Evolutionary conservation across 1,140 invertebrate genomes (phyloP).

Genomic region (Trissolcus basalis): DNA sequence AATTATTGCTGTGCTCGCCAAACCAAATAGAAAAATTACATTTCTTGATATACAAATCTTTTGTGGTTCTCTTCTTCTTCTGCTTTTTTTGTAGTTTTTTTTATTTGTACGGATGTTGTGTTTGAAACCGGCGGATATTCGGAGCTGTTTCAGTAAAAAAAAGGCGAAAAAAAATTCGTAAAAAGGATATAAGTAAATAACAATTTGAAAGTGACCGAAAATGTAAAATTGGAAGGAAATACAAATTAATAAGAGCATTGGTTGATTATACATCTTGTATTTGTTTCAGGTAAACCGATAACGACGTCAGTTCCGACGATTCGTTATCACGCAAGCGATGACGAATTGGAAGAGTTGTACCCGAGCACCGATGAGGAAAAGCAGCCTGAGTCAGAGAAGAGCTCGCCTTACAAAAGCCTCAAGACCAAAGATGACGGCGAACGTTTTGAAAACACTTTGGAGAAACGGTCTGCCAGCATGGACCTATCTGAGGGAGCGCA

Average conservation of each 20-base stretch:
- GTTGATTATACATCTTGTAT: background rate
- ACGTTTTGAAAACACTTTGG: constrained; percentile 62
- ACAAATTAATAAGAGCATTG: no score
- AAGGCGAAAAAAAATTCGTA: constrained; percentile 6
- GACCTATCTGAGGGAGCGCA: constrained; percentile 75
- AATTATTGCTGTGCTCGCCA: background rate
- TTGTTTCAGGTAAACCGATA: constrained; percentile 79
- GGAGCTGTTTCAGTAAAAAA: constrained; percentile 11
- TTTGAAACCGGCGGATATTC: constrained; percentile 18
- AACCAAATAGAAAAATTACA: background rate
- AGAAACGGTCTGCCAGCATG: constrained; percentile 72
- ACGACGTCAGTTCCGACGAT: constrained; percentile 81
- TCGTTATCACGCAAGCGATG: constrained; percentile 83
- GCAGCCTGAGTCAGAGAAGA: constrained; percentile 74
- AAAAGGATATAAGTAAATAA: background rate
- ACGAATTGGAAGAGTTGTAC: constrained; percentile 82
- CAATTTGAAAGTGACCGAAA: background rate
- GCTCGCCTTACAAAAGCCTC: constrained; percentile 61
- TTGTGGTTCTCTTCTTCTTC: background rate
- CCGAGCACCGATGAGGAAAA: constrained; percentile 79
- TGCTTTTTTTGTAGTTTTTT: background rate
- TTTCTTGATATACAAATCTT: background rate
- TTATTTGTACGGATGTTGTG: constrained; percentile 12
- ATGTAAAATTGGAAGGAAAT: background rate
- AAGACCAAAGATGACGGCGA: constrained; percentile 62